Conservation (phyloP, 2,888 invertebrate species). For the Drosophila sordidula region DNA sequence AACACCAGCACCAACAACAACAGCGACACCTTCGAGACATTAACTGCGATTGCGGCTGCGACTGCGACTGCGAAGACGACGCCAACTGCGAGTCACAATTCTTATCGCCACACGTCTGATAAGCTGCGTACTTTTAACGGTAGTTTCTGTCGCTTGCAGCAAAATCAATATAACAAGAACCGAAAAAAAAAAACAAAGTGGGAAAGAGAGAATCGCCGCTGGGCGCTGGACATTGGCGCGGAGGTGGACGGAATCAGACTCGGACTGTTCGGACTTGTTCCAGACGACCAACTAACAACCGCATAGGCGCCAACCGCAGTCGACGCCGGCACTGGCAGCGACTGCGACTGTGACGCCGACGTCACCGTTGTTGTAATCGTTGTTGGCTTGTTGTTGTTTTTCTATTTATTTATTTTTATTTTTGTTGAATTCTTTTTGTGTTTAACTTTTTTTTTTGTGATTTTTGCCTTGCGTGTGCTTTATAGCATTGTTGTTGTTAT, state of each 20-base stretch:
- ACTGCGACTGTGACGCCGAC: conserved; percentile 31
- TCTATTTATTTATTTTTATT: conserved; percentile 24
- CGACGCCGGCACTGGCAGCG: conserved; percentile 14
- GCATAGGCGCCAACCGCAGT: conserved; percentile 43
- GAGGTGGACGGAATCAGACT: conserved; percentile 23
- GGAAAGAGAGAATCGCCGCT: neutral
- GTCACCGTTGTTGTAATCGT: conserved; percentile 66
- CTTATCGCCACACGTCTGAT: conserved; percentile 45
- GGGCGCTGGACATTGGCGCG: conserved; percentile 6
- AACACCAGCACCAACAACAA: conserved; percentile 35
- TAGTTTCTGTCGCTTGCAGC: conserved; percentile 30
- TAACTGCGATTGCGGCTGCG: conserved; percentile 11
- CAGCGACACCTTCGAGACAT: conserved; percentile 44
- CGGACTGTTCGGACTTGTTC: conserved; percentile 57
- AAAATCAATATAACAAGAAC: conserved; percentile 40
- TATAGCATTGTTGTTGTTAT: conserved; percentile 19
- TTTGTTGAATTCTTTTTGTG: conserved; percentile 41
- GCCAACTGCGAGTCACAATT: conserved; percentile 4
- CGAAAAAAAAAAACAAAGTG: neutral
- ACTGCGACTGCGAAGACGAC: conserved; percentile 4
- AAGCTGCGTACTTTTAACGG: conserved; percentile 46
- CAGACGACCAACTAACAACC: conserved; percentile 59
- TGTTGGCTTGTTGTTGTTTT: conserved; percentile 21
- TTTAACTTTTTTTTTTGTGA: conserved; percentile 21
- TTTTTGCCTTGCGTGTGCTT: conserved; percentile 26